Conservation (phyloP, 2,888 invertebrate species). For the Perithous albicinctus region DNA sequence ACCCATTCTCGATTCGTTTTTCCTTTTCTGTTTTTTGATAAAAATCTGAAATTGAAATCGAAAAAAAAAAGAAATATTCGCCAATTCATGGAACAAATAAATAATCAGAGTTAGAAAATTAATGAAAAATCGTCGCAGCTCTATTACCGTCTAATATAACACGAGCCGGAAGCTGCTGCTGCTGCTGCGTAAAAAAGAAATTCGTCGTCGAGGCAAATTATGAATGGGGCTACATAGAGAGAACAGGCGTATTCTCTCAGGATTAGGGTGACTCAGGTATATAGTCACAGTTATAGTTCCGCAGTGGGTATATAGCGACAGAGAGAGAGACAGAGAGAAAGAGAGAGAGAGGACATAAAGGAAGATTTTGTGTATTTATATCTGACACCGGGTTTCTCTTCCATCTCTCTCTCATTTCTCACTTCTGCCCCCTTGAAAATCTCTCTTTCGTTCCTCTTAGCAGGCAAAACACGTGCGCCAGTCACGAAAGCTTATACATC, state of each 20-base stretch:
- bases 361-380: constrained; percentile 52
- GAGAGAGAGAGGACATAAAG: neutral
- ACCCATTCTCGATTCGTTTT: too few relatives aligned
- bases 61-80: too few relatives aligned
- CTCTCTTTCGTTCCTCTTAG: constrained; percentile 50
- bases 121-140: neutral
- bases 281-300: constrained; percentile 41
- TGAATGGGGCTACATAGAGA: constrained; percentile 33
- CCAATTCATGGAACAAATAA: neutral
- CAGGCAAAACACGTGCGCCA: constrained; percentile 72
- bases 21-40: too few relatives aligned
- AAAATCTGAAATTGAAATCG: too few relatives aligned
- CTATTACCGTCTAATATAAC: neutral
- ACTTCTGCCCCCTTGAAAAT: constrained; percentile 20
- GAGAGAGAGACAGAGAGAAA: constrained; percentile 10
- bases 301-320: neutral
- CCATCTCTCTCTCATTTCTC: constrained; percentile 14
- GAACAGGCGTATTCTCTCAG: constrained; percentile 14
- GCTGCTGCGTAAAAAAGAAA: neutral
- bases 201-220: constrained; percentile 4
- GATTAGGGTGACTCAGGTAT: constrained; percentile 28
- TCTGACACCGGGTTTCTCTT: constrained; percentile 23
- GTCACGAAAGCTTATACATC: constrained; percentile 70
- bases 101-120: neutral
- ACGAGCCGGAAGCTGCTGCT: neutral